phyloP scores from a whole-genome alignment of 2,113 vertebrate species.

The Balaenoptera acutorostrata region DNA sequence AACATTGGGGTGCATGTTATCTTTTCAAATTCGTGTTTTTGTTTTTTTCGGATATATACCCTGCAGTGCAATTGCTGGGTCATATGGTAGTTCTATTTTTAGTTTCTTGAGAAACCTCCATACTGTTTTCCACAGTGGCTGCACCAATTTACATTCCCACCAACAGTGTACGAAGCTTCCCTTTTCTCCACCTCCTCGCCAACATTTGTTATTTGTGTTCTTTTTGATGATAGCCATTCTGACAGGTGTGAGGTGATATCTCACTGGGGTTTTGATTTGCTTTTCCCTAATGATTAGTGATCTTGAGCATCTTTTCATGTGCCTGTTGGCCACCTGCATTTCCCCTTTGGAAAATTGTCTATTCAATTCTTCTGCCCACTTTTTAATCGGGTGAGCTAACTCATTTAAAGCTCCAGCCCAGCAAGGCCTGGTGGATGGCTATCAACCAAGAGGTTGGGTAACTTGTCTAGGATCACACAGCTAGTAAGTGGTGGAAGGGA shows the following conservation, averaged over 20 bases:
- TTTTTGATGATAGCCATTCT: background rate
- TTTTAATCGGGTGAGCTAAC: background rate
- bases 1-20: background rate
- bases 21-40: background rate
- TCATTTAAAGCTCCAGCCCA: background rate
- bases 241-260: background rate
- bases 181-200: background rate
- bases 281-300: background rate
- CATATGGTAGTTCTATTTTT: background rate
- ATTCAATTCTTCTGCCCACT: background rate
- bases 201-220: background rate
- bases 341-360: background rate
- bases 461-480: no score
- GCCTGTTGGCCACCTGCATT: background rate
- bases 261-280: background rate
- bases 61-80: background rate
- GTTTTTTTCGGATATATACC: accelerated
- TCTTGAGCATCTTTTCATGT: background rate
- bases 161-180: no score
- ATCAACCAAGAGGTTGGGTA: background rate
- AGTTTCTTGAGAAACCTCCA: background rate
- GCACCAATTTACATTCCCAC: background rate
- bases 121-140: background rate
- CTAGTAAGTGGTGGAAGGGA: background rate
- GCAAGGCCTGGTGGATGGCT: no score